Conservation (phyloP, 2,888 invertebrate species). For the Creontiades dilutus region DNA sequence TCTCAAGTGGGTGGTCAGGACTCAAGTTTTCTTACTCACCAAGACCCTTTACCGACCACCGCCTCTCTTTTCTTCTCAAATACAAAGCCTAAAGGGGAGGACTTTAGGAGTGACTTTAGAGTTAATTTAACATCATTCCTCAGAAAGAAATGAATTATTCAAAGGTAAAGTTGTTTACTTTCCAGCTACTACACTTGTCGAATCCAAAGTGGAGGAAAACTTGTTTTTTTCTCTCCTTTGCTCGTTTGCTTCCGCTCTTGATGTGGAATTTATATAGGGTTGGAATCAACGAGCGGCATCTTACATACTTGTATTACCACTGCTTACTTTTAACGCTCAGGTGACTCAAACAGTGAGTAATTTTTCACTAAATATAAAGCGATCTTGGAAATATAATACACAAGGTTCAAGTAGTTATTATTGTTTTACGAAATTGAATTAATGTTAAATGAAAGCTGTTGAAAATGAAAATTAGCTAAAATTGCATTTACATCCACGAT, state of each 20-base stretch:
- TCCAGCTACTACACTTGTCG: slow-evolving; percentile 61
- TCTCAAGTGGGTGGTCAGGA: slow-evolving; percentile 31
- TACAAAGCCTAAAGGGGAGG: slow-evolving; percentile 25
- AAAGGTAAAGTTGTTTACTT: slow-evolving; percentile 68
- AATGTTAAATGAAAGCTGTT: too few species aligned
- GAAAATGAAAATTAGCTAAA: too few species aligned
- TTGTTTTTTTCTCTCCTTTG: not conserved
- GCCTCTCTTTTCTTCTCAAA: slow-evolving; percentile 44
- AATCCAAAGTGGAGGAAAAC: slow-evolving; percentile 60
- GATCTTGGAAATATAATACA: too few species aligned
- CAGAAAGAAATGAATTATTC: slow-evolving; percentile 69
- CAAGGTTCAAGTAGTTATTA: too few species aligned
- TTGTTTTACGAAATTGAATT: too few species aligned
- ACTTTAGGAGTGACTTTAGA: slow-evolving; percentile 64
- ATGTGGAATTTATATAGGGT: not conserved
- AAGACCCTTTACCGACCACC: slow-evolving; percentile 1
- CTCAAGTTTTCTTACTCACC: slow-evolving; percentile 31
- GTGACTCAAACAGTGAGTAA: too few species aligned
- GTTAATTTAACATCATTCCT: slow-evolving; percentile 62
- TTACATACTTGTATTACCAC: too few species aligned
- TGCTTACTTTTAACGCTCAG: too few species aligned
- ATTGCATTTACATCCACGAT: too few species aligned
- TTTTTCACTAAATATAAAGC: too few species aligned
- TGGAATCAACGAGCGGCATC: not conserved
- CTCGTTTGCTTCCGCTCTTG: not conserved